Base-by-base conservation (phyloP, 2,888 invertebrate species). In the Scaptomyza polygonia region DNA sequence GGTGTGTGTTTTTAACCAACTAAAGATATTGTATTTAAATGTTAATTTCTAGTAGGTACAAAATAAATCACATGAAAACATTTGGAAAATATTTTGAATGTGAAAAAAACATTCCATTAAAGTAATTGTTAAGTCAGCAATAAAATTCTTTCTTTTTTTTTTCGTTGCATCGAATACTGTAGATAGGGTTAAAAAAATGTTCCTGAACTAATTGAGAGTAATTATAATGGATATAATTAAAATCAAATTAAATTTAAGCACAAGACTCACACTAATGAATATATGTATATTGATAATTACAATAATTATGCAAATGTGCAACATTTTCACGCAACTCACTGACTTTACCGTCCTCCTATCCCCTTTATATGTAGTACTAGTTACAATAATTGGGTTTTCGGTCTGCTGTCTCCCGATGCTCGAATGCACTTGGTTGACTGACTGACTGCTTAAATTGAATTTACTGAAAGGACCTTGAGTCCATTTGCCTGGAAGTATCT, bases 221-320 rank as follows among this genome's bases (percentile, higher is more conserved):
- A 86, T 86, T 86, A 72, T 82, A 73, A 67, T 69, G 57, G 40
- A 59, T 55, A 62, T 84, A 82, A 85, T 85, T 85, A 85, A 86
- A 81, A 77, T 44, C 39, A 51, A 76, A 86, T 85, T 86, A 77
- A 84, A 71, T 67, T 84, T 79, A 77, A 86, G 69, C 73, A 59
- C 69, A 75, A 72, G 69, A 59, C 77, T 77, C 75, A 65, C 72
- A 72, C 69, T 84, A 72, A 81, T 86, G 81, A 83, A 79, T 78
- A 84, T 75, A 79, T 78, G 82, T 75, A 64, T 79, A 77, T 84
- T 84, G 72, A 74, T 78, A 84, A 84, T 81, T 79, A 75, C 69
- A 72, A 86, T 78, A 79, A 85, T 85, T 86, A 86, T 81, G 81
- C 77, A 79, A 77, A 84, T 81, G 53, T 76, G 72, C 59, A 77